phyloP scores from a whole-genome alignment of 1,140 invertebrate genomes.

The Paralvinella palmiformis region DNA sequence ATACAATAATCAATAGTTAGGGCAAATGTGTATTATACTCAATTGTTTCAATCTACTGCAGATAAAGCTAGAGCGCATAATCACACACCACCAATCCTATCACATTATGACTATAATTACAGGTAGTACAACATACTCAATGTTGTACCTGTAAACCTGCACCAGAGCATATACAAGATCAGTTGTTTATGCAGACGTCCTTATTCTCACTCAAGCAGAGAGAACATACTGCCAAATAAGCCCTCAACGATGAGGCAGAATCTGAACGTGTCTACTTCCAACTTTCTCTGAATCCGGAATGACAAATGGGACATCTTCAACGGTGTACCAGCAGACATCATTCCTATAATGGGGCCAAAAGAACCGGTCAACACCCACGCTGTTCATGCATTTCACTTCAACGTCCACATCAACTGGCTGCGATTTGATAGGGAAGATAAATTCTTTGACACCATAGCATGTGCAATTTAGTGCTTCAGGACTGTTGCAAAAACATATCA shows the following conservation, averaged over 20 bases:
- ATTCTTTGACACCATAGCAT: neutral
- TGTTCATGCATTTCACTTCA: too few species aligned
- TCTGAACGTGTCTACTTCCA: neutral
- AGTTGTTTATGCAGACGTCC: neutral
- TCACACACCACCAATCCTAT: neutral
- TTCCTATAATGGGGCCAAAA: neutral
- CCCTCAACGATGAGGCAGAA: neutral
- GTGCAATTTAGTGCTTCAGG: slow-evolving; percentile 2
- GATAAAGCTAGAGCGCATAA: neutral
- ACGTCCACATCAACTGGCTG: too few species aligned
- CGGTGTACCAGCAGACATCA: slow-evolving; percentile 5
- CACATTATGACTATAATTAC: neutral
- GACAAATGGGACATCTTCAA: neutral
- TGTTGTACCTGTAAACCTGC: neutral
- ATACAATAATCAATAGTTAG: neutral
- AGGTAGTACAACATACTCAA: neutral
- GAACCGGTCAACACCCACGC: neutral
- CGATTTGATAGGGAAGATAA: too few species aligned
- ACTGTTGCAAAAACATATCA: neutral
- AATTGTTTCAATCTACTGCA: too few species aligned
- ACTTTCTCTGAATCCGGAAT: neutral
- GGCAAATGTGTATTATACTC: too few species aligned
- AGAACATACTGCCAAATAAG: neutral
- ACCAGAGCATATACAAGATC: neutral
- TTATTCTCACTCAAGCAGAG: neutral